phyloP scores from a whole-genome alignment of 2,113 vertebrate species.

The Columba janthina region DNA sequence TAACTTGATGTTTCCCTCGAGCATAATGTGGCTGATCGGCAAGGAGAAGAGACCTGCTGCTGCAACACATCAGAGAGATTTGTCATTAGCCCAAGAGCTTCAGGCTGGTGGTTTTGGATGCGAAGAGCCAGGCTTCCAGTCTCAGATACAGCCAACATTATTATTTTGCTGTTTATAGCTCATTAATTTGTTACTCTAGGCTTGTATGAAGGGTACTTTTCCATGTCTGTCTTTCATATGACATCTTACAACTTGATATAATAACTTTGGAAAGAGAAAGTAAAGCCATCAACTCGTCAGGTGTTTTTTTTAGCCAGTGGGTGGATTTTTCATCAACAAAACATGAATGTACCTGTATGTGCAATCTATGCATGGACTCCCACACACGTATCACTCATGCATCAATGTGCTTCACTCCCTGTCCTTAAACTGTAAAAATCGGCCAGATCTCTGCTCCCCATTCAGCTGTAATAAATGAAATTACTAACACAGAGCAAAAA shows the following conservation, averaged over 20 bases:
- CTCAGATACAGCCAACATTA: neutral
- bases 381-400: fast-evolving
- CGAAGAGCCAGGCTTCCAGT: neutral
- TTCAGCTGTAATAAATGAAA: neutral
- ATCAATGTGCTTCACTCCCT: neutral
- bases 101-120: neutral
- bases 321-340: neutral
- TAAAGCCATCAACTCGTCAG: neutral
- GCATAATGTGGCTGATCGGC: neutral
- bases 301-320: neutral
- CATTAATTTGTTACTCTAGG: conserved; percentile 38
- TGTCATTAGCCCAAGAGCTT: neutral
- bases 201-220: neutral
- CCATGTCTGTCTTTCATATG: neutral
- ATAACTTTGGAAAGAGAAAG: neutral
- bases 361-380: neutral
- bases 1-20: neutral
- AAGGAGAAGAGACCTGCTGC: neutral
- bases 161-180: conserved; percentile 8
- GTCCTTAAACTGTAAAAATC: neutral
- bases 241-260: neutral
- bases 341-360: neutral
- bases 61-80: neutral
- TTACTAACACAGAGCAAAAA: neutral
- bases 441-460: neutral